A percentile compares a stretch with the other conserved stretches of the same genome.
Conservation (phyloP, 1,140 invertebrate genomes). For the Hypothenemus hampei region DNA sequence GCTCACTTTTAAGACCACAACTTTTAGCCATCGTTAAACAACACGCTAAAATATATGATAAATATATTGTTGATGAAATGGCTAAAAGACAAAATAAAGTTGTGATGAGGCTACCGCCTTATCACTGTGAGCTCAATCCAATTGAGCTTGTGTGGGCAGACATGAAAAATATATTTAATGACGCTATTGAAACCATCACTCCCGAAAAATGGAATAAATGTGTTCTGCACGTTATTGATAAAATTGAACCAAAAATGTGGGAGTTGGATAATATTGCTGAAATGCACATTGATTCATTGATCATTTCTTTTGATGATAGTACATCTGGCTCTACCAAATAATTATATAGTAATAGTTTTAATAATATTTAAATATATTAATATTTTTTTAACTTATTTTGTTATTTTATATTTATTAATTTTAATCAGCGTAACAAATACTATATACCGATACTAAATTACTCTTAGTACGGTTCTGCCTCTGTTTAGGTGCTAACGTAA, state of each 20-base stretch:
- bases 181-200: neutral
- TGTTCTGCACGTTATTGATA: neutral
- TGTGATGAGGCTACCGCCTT: conserved; percentile 31
- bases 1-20: conserved; percentile 27
- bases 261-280: conserved; percentile 1
- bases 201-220: neutral
- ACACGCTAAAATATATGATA: conserved; percentile 22
- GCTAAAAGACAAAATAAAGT: conserved; percentile 26
- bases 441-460: too few relatives aligned
- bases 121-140: conserved; percentile 37
- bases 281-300: neutral
- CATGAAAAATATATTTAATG: conserved; percentile 9
- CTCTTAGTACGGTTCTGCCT: too few relatives aligned
- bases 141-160: conserved; percentile 28
- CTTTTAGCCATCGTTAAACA: conserved; percentile 28
- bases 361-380: neutral
- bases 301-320: neutral
- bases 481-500: too few relatives aligned
- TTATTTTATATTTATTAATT: too few relatives aligned
- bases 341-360: too few relatives aligned
- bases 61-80: conserved; percentile 33
- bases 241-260: neutral
- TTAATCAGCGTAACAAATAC: too few relatives aligned
- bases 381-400: neutral
- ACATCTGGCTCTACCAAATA: neutral